A percentile compares a stretch with the other conserved stretches of the same genome.
phyloP scores from a whole-genome alignment of 2,888 invertebrate species.

The Stenichneumon culpator region DNA sequence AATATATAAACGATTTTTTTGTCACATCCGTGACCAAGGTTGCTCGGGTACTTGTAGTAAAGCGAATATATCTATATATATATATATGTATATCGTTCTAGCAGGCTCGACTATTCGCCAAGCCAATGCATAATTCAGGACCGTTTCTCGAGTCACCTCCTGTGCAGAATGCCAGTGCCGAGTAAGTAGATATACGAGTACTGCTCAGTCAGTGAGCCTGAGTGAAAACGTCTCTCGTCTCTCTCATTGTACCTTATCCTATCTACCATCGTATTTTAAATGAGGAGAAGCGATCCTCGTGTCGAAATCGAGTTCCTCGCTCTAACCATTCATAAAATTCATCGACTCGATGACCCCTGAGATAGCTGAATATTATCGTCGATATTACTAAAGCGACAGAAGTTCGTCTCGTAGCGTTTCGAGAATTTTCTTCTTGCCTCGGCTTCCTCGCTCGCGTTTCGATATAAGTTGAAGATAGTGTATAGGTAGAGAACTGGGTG shows the following conservation, averaged over 20 bases:
- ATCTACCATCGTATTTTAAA: conserved; percentile 36
- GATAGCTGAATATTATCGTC: conserved; percentile 34
- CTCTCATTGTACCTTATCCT: conserved; percentile 43
- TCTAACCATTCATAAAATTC: conserved; percentile 46
- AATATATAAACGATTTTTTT: conserved; percentile 45
- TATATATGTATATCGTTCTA: conserved; percentile 37
- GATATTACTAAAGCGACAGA: conserved; percentile 51
- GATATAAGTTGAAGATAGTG: conserved; percentile 26
- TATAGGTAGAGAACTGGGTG: background rate
- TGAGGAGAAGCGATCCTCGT: conserved; percentile 17
- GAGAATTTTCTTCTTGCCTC: conserved; percentile 37
- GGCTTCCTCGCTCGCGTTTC: background rate
- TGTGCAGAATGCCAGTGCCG: conserved; percentile 44
- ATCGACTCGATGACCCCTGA: conserved; percentile 36
- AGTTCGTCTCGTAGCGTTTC: conserved; percentile 12
- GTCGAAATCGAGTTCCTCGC: conserved; percentile 32
- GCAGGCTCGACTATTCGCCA: conserved; percentile 60
- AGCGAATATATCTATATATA: conserved; percentile 3
- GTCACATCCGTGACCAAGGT: conserved; percentile 4
- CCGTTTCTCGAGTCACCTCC: conserved; percentile 55
- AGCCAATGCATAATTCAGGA: conserved; percentile 66
- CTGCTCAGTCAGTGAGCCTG: conserved; percentile 56
- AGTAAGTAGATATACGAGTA: conserved; percentile 67
- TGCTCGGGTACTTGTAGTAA: conserved; percentile 4
- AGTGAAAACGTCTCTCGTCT: conserved; percentile 48